Evolutionary conservation across 2,113 vertebrate genomes (phyloP).

Genomic region (Trematomus loennbergii): DNA sequence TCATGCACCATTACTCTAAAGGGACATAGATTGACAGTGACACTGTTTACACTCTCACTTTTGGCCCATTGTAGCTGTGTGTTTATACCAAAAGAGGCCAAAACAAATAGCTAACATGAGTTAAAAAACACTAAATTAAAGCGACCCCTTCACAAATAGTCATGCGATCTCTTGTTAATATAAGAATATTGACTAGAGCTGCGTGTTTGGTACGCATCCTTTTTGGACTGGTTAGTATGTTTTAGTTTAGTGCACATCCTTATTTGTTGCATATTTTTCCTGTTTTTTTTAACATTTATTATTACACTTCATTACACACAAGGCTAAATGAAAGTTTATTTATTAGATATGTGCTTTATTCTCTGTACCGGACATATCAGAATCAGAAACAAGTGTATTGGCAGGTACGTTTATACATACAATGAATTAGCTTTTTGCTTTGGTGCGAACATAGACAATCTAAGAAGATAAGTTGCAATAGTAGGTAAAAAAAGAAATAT

Average conservation of each 20-base stretch:
- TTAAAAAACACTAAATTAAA: not conserved
- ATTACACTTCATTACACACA: not conserved
- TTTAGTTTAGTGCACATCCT: not conserved
- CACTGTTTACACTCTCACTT: slow-evolving; percentile 61
- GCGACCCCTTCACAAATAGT: not conserved
- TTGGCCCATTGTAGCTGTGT: slow-evolving; percentile 20
- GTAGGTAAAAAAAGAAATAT: too few relatives aligned
- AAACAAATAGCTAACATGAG: not conserved
- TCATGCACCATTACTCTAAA: slow-evolving; percentile 82
- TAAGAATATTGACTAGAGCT: not conserved
- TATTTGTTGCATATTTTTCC: not conserved
- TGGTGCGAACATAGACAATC: too few relatives aligned
- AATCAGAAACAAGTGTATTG: too few relatives aligned
- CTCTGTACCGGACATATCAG: not conserved
- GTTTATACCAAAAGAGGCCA: not conserved
- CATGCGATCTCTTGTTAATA: not conserved
- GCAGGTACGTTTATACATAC: too few relatives aligned
- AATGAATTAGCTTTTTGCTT: too few relatives aligned
- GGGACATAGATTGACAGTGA: slow-evolving; percentile 78
- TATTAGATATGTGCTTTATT: not conserved
- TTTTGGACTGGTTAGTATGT: not conserved
- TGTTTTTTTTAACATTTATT: not conserved
- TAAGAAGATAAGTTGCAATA: too few relatives aligned
- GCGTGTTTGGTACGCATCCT: not conserved
- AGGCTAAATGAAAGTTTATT: not conserved